Evolutionary conservation across 2,113 vertebrate genomes (phyloP).

Genomic region (Parus major): DNA sequence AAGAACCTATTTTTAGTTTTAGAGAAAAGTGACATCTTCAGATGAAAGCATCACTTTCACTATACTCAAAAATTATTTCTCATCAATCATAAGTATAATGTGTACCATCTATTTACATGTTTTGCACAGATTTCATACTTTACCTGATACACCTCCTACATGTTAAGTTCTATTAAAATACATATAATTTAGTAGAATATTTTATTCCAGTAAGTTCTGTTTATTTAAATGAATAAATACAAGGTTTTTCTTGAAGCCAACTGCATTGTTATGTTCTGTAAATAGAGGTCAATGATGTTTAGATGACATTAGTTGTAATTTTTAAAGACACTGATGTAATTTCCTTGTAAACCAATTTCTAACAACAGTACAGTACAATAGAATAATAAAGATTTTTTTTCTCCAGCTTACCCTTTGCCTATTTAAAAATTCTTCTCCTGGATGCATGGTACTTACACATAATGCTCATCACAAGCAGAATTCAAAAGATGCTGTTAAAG

Average conservation of each 20-base stretch:
- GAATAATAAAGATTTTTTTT: neutral
- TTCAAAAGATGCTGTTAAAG: neutral
- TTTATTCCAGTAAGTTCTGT: neutral
- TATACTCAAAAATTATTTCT: constrained; percentile 27
- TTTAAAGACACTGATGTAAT: neutral
- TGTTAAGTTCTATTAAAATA: neutral
- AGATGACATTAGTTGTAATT: neutral
- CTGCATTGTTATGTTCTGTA: neutral
- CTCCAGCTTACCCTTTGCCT: neutral
- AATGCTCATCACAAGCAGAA: neutral
- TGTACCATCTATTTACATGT: neutral
- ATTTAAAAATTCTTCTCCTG: neutral
- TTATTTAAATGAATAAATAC: neutral
- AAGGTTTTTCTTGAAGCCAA: neutral
- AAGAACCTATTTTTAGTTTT: constrained; percentile 69
- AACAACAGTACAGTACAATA: neutral
- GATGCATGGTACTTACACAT: neutral
- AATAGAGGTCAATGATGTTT: neutral
- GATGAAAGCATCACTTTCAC: constrained; percentile 41
- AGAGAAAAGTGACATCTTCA: constrained; percentile 49
- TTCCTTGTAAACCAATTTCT: neutral
- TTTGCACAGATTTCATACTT: neutral
- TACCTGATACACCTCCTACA: neutral
- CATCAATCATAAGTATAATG: neutral
- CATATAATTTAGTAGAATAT: neutral